phyloP scores from a whole-genome alignment of 2,888 invertebrate species.

The Dinocampus coccinellae region DNA sequence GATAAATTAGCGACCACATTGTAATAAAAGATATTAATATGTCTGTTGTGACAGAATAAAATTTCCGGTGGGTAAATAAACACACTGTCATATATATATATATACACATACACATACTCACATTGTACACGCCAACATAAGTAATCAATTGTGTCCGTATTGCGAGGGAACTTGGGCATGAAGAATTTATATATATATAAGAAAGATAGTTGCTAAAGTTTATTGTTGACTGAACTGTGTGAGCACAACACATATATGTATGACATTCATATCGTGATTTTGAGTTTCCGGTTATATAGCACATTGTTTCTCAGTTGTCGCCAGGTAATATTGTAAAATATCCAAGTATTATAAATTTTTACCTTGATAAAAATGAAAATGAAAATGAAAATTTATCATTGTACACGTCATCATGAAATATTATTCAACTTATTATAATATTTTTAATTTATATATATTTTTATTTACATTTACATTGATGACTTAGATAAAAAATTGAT shows the following conservation, averaged over 20 bases:
- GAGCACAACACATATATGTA: neutral
- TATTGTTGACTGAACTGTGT: neutral
- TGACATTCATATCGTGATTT: neutral
- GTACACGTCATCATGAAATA: neutral
- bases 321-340: neutral
- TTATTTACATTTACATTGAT: no score
- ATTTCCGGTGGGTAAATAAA: neutral
- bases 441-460: no score
- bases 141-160: neutral
- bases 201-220: neutral
- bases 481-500: neutral
- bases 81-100: neutral
- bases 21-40: neutral
- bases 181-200: neutral
- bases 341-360: no score
- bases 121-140: conserved; percentile 5
- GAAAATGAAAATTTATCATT: no score
- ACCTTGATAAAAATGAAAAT: no score
- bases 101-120: no score
- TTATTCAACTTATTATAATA: neutral
- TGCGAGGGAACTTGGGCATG: neutral
- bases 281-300: neutral
- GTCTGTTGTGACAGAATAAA: neutral
- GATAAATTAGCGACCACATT: neutral
- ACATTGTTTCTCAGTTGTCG: neutral